These are phyloP conservation scores for Gouania willdenowi DNA, from an alignment of 2,797 vertebrate species.

Conservation along the genomic window DNA sequence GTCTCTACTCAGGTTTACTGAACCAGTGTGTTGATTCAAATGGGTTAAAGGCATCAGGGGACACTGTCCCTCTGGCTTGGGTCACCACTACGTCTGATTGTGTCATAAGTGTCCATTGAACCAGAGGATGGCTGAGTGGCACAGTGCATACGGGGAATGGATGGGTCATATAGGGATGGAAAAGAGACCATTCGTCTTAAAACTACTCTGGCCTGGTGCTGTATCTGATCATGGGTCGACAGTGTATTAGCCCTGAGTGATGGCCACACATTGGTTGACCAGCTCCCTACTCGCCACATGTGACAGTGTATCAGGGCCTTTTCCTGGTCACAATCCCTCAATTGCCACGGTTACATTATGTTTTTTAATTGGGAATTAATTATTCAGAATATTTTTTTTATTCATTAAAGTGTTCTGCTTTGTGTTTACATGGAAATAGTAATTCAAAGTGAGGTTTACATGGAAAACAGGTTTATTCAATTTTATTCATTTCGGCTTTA, in stretches of 20 bases:
- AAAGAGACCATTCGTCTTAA: constrained; percentile 65
- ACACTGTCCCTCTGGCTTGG: constrained; percentile 17
- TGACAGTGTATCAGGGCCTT: constrained; percentile 42
- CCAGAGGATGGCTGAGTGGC: constrained; percentile 46
- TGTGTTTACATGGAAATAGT: too few species aligned
- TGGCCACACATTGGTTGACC: constrained; percentile 57
- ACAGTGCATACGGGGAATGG: constrained; percentile 58
- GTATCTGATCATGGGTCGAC: constrained; percentile 71
- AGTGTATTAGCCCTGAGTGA: constrained; percentile 72
- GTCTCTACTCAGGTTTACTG: constrained; percentile 36
- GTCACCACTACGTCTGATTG: constrained; percentile 32
- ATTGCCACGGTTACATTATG: too few species aligned
- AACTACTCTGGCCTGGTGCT: constrained; percentile 64
- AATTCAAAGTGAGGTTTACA: too few species aligned
- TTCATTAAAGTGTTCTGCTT: too few species aligned
- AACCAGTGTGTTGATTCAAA: constrained; percentile 9
- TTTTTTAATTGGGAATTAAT: too few species aligned
- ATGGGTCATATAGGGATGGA: constrained; percentile 53
- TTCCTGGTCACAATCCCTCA: constrained; percentile 36
- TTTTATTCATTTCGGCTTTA: too few species aligned
- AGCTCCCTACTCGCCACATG: constrained; percentile 52
- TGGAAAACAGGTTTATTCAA: too few species aligned
- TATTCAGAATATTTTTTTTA: too few species aligned
- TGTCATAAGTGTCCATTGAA: constrained; percentile 53
- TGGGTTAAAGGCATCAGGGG: constrained; percentile 12